Evolutionary conservation across 2,113 vertebrate genomes (phyloP).

Genomic region (Muscicapa adusta): DNA sequence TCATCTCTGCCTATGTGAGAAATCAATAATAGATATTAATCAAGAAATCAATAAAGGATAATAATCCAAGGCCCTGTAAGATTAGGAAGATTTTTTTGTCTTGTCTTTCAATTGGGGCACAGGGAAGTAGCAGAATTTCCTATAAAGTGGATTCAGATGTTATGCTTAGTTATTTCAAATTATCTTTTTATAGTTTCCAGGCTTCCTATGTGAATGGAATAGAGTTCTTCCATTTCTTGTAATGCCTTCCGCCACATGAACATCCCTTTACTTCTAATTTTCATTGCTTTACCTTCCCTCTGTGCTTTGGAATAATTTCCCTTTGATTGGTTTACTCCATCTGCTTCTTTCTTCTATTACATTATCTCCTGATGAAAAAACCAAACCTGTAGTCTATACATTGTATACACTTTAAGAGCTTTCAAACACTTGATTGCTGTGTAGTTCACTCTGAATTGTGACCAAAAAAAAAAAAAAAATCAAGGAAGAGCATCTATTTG

Average conservation of each 20-base stretch:
- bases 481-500: conserved; percentile 26
- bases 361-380: conserved; percentile 13
- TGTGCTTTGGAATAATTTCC: not conserved
- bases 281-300: not conserved
- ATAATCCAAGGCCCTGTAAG: not conserved
- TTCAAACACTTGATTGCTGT: conserved; percentile 53
- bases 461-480: not conserved
- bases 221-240: not conserved
- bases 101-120: not conserved
- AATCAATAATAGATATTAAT: not conserved
- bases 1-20: not conserved
- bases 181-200: not conserved
- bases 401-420: conserved; percentile 55
- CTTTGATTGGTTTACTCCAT: conserved; percentile 45
- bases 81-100: not conserved
- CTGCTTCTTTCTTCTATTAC: not conserved
- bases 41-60: not conserved
- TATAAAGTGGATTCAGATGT: not conserved
- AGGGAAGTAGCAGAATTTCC: not conserved
- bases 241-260: not conserved
- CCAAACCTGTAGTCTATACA: not conserved
- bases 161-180: not conserved
- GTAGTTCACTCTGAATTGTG: conserved; percentile 55
- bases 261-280: not conserved
- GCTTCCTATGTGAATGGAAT: not conserved